Evolutionary conservation across 2,888 invertebrate genomes (phyloP), one percentile per base, ranked within the genome.

Genomic region (Melinaea marsaeus): DNA sequence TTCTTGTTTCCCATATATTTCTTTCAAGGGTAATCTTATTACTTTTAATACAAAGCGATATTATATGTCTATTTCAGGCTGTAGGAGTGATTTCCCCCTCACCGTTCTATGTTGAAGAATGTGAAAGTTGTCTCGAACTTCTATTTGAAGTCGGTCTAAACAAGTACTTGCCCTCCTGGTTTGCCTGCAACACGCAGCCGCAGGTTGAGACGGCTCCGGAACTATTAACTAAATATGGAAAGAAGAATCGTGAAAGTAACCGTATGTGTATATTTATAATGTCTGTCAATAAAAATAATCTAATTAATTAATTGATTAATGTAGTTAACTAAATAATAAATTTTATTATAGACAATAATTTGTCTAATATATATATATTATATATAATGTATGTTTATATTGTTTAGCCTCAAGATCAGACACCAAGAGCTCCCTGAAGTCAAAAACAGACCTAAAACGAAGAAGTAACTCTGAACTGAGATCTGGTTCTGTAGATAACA

Each of bases 61-160:
- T 51, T 33, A 45, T 33, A 45, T 22, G 22, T 22, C 22, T 34
- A 58, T 80, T 81, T 2, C 80, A 94, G 91, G 86, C 93, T 61
- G 88, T 92, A 51, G 93, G 93, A 22, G 86, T 92, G 56, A 92
- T 92, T 46, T 93, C 94, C 0, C 96, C 96, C 0, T 95, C 96
- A 65, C 93, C 95, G 1, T 95, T 97, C 83, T 96, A 97, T 75
- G 95, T 98, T 0, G 97, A 97, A 85, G 97, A 98, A 83, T 97
- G 95, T 59, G 95, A 96, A 80, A 96, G 96, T 68, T 97, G 97
- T 2, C 81, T 98, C 3, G 94, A 95, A 58, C 93, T 96, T 70
- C 88, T 96, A 0, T 94, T 94, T 73, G 95, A 95, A 70, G 93
- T 96, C 13, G 96, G 96, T 3, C 91, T 96, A 32, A 92, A 95